A percentile compares a stretch with the other conserved stretches of the same genome.
These are phyloP conservation scores for Recurvirostra avosetta DNA, from an alignment of 2,113 vertebrate genomes.

Conservation along the genomic window DNA sequence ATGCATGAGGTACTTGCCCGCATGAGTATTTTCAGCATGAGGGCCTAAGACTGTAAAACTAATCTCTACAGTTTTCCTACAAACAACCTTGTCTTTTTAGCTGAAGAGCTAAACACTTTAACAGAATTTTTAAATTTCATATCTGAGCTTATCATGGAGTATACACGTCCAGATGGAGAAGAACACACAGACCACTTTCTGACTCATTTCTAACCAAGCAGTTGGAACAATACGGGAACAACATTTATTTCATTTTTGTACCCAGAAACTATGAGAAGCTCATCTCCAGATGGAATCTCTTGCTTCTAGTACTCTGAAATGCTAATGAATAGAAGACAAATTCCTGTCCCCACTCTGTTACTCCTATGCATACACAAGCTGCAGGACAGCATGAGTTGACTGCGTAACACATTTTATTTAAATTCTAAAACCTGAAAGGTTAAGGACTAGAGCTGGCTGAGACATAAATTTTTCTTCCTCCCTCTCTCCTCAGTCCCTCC, in stretches of 20 bases:
- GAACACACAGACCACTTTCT: background rate
- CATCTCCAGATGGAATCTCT: conserved; percentile 20
- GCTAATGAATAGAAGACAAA: background rate
- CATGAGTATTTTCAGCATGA: background rate
- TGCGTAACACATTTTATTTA: background rate
- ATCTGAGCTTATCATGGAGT: background rate
- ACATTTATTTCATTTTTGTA: background rate
- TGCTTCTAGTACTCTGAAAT: background rate
- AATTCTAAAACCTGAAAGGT: background rate
- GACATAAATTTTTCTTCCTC: background rate
- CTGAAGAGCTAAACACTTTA: background rate
- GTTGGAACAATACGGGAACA: background rate
- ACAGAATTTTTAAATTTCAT: background rate
- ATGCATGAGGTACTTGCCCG: background rate
- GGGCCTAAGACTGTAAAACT: background rate
- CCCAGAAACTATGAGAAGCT: background rate
- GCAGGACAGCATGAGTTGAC: background rate
- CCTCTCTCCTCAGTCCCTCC: background rate
- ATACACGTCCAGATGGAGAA: background rate
- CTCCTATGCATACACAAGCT: background rate
- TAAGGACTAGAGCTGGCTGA: background rate
- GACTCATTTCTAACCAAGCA: conserved; percentile 15
- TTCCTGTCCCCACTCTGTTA: background rate
- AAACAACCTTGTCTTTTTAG: background rate
- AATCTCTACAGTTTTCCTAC: background rate